These are phyloP conservation scores for Pseudorhiza aurosa DNA, from an alignment of 30 jellyfish, hydroid and myxozoan species.

Conservation along the genomic window DNA sequence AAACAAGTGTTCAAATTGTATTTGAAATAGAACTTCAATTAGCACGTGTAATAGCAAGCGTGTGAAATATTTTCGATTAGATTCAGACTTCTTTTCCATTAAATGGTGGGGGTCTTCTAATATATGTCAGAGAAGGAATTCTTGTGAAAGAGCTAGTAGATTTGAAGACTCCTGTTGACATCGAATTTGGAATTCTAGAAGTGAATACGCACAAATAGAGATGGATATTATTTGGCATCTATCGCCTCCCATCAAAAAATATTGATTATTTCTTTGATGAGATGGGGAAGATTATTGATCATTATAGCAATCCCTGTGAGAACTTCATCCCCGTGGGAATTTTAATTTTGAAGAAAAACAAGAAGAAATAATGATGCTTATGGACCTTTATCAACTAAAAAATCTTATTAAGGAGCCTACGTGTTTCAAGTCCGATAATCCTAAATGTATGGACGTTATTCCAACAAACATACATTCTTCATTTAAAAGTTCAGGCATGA, in stretches of 20 bases:
- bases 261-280: slow-evolving; percentile 13
- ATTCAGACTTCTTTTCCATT: too few relatives aligned
- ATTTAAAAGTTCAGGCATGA: slow-evolving; percentile 10
- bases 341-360: background rate
- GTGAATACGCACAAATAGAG: slow-evolving; percentile 12
- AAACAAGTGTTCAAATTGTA: too few relatives aligned
- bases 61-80: too few relatives aligned
- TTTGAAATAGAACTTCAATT: too few relatives aligned
- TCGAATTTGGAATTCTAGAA: slow-evolving; percentile 18
- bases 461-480: slow-evolving; percentile 11
- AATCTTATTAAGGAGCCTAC: slow-evolving; percentile 25
- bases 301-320: background rate
- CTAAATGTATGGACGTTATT: slow-evolving; percentile 14
- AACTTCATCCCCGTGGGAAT: background rate
- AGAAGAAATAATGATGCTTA: background rate
- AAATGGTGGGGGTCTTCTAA: slow-evolving; percentile 41
- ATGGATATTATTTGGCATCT: background rate
- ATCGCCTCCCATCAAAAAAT: slow-evolving; percentile 10
- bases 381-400: slow-evolving; percentile 9
- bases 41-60: too few relatives aligned
- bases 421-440: slow-evolving; percentile 29
- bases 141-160: slow-evolving; percentile 7
- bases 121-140: slow-evolving; percentile 22
- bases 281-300: background rate
- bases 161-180: slow-evolving; percentile 1